These are phyloP conservation scores for Conger conger DNA, from an alignment of 2,113 vertebrate genomes.

Conservation along the genomic window DNA sequence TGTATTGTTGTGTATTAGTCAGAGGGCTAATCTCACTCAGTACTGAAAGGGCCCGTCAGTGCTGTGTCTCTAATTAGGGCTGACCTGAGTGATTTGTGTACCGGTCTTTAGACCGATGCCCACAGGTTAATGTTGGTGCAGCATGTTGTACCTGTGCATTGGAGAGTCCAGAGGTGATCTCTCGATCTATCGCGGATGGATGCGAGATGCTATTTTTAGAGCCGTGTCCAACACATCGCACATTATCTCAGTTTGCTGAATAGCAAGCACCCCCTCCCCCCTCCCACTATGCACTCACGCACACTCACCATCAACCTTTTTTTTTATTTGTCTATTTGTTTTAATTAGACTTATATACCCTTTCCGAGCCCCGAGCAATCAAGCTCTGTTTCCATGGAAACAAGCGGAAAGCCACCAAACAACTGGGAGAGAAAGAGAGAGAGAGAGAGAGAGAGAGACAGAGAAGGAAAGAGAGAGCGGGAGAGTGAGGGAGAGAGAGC, in stretches of 20 bases:
- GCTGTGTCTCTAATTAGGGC: background rate
- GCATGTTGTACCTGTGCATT: background rate
- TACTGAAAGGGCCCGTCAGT: background rate
- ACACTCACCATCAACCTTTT: background rate
- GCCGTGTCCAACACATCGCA: slow-evolving; percentile 21
- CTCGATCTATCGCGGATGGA: background rate
- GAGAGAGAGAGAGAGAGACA: background rate
- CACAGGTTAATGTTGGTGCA: background rate
- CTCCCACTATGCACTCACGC: background rate
- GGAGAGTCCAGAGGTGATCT: background rate
- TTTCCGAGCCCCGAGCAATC: slow-evolving; percentile 54
- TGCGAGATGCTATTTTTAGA: slow-evolving; percentile 19
- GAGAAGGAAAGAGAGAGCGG: background rate
- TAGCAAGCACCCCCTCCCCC: slow-evolving; percentile 5
- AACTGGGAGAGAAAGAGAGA: slow-evolving; percentile 28
- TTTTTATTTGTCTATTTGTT: slow-evolving; percentile 33
- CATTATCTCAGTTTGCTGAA: slow-evolving; percentile 16
- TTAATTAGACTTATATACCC: slow-evolving; percentile 44
- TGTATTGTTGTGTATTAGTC: background rate
- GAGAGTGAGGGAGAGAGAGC: slow-evolving; percentile 8
- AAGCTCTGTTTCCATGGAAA: slow-evolving; percentile 68
- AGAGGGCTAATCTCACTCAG: background rate
- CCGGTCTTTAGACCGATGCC: background rate
- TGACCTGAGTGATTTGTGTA: background rate
- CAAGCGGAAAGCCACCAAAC: slow-evolving; percentile 48